Percentiles rank a stretch among this genome's conserved stretches.
Evolutionary conservation across 1,140 invertebrate genomes (phyloP).

Genomic region (Drosophila cardini): DNA sequence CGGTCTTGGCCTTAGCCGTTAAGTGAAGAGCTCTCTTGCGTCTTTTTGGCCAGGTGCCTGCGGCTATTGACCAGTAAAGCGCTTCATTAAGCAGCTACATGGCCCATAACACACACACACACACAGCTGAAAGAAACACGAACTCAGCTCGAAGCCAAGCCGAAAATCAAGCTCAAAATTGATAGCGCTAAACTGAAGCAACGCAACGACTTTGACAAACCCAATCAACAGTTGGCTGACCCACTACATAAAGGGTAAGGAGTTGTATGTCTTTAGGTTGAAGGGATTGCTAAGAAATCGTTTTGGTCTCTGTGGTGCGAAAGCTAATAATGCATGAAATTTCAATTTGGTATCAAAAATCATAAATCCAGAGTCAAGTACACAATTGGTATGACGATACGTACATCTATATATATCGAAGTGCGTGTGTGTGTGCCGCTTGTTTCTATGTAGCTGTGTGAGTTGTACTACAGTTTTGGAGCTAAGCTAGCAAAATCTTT

Average conservation of each 20-base stretch:
- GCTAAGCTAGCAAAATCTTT: constrained; percentile 17
- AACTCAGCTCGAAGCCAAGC: background rate
- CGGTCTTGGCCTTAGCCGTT: constrained; percentile 55
- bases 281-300: background rate
- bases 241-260: background rate
- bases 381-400: background rate
- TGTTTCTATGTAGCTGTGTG: constrained; percentile 13
- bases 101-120: constrained; percentile 4
- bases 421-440: constrained; percentile 2
- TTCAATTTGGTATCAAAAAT: constrained; percentile 78
- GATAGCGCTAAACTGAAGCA: constrained; percentile 7
- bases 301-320: constrained; percentile 1
- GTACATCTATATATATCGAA: too few relatives aligned
- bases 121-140: background rate
- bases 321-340: constrained; percentile 80
- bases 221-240: constrained; percentile 67
- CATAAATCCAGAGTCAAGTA: constrained; percentile 34
- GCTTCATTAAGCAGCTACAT: constrained; percentile 64
- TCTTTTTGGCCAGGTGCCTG: constrained; percentile 31
- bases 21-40: constrained; percentile 10
- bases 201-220: background rate
- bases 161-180: background rate
- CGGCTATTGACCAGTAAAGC: constrained; percentile 63
- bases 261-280: background rate
- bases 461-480: constrained; percentile 14